Conservation (phyloP, 2,888 invertebrate species). For the Conomelus anceps region DNA sequence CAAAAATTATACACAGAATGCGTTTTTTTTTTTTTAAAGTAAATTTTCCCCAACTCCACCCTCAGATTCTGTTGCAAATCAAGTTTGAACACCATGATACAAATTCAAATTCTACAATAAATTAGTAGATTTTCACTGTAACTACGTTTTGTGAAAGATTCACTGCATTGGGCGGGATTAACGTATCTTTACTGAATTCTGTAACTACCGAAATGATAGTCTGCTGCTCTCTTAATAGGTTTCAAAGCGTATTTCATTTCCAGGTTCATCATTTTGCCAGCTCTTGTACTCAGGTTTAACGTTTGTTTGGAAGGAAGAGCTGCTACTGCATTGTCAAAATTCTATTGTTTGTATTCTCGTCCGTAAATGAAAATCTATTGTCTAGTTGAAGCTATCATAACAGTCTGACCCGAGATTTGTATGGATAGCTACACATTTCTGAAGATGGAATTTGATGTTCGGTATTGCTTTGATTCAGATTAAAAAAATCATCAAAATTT, state of each 20-base stretch:
- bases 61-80: too few relatives aligned
- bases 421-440: background rate
- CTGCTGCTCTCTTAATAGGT: background rate
- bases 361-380: background rate
- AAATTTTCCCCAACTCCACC: too few relatives aligned
- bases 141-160: background rate
- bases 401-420: background rate
- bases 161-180: background rate
- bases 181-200: background rate
- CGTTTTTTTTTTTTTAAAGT: too few relatives aligned
- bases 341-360: background rate
- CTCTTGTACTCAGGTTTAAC: background rate
- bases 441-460: too few relatives aligned
- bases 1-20: too few relatives aligned
- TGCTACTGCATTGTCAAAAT: background rate
- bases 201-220: background rate
- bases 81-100: too few relatives aligned
- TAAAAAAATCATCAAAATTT: too few relatives aligned
- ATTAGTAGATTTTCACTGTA: background rate
- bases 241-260: background rate
- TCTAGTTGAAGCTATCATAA: background rate
- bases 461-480: too few relatives aligned
- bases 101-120: background rate
- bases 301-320: background rate
- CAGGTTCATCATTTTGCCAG: background rate